A percentile compares a stretch with the other conserved stretches of the same genome.
Conservation (phyloP, 64 coral and sea anemone species). For the Platygyra sinensis region DNA sequence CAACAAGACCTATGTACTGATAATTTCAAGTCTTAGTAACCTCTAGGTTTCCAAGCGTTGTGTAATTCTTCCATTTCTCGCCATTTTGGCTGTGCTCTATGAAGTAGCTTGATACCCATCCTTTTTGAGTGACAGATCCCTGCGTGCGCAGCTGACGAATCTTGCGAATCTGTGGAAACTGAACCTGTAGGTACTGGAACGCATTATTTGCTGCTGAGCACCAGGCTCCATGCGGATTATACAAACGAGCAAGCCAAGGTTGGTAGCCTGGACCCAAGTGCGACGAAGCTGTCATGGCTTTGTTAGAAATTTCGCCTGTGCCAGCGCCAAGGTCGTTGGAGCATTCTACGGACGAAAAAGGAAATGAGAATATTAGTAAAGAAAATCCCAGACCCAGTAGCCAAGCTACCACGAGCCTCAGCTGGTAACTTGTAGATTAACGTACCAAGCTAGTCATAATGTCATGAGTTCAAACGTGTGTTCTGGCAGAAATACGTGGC, state of each 20-base stretch:
- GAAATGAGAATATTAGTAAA: background rate
- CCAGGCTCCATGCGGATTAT: constrained; percentile 33
- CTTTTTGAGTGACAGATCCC: background rate
- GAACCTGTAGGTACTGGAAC: background rate
- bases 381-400: background rate
- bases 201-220: constrained; percentile 6
- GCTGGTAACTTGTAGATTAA: no score
- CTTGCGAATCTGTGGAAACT: constrained; percentile 15
- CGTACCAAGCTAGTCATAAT: no score
- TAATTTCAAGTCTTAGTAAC: background rate
- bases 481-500: no score
- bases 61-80: background rate
- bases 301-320: background rate
- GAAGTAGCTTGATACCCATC: background rate
- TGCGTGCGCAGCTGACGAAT: constrained; percentile 12
- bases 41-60: background rate
- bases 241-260: constrained; percentile 23
- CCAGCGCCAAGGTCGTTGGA: background rate
- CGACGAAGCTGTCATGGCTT: constrained; percentile 1
- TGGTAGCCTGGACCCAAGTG: constrained; percentile 17
- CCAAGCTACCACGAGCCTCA: background rate
- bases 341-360: background rate
- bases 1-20: background rate
- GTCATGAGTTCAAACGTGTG: no score
- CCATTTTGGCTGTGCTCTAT: constrained; percentile 12